phyloP scores from a whole-genome alignment of 2,113 vertebrate species.

The Mungos mungo region DNA sequence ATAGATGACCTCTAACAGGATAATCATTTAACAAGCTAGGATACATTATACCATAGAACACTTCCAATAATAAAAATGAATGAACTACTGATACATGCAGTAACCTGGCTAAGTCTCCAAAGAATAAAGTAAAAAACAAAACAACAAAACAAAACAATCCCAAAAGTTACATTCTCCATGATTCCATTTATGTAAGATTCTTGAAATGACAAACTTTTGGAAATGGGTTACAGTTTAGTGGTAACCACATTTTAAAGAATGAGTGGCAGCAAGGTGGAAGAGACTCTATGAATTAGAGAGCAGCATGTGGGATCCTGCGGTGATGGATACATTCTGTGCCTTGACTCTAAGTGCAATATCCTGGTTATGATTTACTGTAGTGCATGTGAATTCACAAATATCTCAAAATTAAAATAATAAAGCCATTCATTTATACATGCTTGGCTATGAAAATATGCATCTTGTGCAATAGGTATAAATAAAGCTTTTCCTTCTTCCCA shows the following conservation, averaged over 20 bases:
- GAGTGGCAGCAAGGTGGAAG: accelerated
- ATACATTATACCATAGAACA: neutral
- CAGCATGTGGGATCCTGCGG: neutral
- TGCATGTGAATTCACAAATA: neutral
- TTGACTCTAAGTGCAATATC: neutral
- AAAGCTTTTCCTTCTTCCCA: neutral
- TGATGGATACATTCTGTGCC: neutral
- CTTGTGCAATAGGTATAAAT: neutral
- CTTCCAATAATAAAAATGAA: neutral
- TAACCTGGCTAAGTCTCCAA: too few relatives aligned
- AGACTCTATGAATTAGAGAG: neutral
- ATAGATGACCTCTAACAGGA: neutral
- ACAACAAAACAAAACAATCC: neutral
- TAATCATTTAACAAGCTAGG: neutral
- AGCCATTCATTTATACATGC: neutral
- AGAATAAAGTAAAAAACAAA: neutral
- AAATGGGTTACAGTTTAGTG: neutral
- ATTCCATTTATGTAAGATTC: neutral
- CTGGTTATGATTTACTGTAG: too few relatives aligned
- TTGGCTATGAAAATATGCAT: neutral
- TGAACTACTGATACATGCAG: too few relatives aligned
- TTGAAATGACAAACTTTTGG: neutral
- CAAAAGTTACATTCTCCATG: neutral
- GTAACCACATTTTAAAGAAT: neutral
- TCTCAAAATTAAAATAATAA: neutral